Evolutionary conservation across 2,888 invertebrate genomes (phyloP), one percentile per base, ranked within the genome.

Genomic region (Conomelus anceps): DNA sequence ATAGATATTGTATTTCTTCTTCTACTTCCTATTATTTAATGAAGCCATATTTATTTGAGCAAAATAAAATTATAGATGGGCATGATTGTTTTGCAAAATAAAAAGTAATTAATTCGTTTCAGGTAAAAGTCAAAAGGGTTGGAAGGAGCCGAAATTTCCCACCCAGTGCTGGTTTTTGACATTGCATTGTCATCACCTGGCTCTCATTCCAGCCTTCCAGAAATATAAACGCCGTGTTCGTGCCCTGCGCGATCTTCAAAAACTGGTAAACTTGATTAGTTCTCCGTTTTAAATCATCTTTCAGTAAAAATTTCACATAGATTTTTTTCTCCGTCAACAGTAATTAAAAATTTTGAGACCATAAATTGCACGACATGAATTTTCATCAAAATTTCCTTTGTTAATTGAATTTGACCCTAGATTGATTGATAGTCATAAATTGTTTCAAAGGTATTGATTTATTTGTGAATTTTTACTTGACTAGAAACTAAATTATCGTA

Each of bases 151-250:
- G 1, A 99, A 98, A 92, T 99, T 99, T 94, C 97, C 98, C 91
- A 99, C 99, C 0, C 97, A 98, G 91, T 99, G 99, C 93, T 99
- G 99, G 98, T 99, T 98, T 94, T 94, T 99, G 87, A 98, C 99
- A 0, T 94, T 99, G 84, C 98, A 98, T 93, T 97, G 97, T 93
- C 98, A 99, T 93, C 99, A 99, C 93, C 95, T 99, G 90, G 97
- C 98, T 11, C 95, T 99, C 89, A 95, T 98, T 91, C 98, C 99
- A 0, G 96, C 98, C 3, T 95, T 98, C 88, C 97, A 98, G 92
- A 97, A 98, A 91, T 97, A 97, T 92, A 96, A 96, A 91, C 95
- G 97, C 90, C 95, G 96, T 91, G 93, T 96, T 85, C 94, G 97
- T 88, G 96, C 96, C 23, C 95, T 97, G 92, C 95, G 98, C 89